Percentiles rank a stretch among this genome's conserved stretches.
phyloP scores from a whole-genome alignment of 2,113 vertebrate genomes.

The Malurus melanocephalus region DNA sequence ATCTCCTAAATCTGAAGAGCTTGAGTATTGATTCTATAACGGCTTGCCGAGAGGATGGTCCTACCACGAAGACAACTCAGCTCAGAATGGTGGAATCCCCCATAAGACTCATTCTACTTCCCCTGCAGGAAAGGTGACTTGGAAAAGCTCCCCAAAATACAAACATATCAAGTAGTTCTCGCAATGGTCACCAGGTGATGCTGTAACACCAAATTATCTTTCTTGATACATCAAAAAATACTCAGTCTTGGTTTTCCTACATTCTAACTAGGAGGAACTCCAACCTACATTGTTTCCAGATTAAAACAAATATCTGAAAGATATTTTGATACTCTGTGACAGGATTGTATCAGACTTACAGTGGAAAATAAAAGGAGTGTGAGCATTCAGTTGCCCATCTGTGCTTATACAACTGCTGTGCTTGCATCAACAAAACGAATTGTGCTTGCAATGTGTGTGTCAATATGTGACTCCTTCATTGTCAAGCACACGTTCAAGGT shows the following conservation, averaged over 20 bases:
- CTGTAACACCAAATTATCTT: background rate
- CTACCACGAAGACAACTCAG: background rate
- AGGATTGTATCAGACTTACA: background rate
- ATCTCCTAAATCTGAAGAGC: background rate
- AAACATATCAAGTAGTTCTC: background rate
- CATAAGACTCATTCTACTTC: background rate
- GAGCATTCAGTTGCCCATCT: background rate
- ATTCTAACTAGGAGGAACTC: background rate
- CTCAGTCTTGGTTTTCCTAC: background rate
- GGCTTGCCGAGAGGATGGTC: background rate
- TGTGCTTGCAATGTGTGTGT: background rate
- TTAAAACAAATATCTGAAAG: background rate
- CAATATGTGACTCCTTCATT: background rate
- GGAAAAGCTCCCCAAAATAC: background rate
- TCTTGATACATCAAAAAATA: accelerated
- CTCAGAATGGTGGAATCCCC: background rate
- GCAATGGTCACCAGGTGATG: background rate
- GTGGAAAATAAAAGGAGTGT: background rate
- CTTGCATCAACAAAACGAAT: background rate
- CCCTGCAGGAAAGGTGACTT: background rate
- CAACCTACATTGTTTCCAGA: background rate
- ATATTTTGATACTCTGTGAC: background rate
- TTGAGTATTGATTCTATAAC: background rate
- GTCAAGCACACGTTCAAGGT: background rate
- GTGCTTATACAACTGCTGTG: background rate